Evolutionary conservation across 2,888 invertebrate species (phyloP), one percentile per base, ranked within the genome.

Genomic region (Corbicula japonica): DNA sequence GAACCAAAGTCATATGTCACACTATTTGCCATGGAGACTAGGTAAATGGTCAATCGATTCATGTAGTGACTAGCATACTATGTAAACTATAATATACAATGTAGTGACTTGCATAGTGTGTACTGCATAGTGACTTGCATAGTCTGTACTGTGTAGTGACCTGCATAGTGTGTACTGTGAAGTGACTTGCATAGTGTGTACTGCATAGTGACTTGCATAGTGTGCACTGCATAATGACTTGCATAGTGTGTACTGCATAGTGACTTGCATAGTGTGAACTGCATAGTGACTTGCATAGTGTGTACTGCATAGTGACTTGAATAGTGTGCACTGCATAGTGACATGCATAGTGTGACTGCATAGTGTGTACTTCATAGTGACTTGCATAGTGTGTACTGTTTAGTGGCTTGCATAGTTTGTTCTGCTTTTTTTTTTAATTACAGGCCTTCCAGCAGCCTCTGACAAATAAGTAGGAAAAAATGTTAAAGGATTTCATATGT

Each of bases 341-440:
- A 15, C 50, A 26, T 50, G 50, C 50, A n/a, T 50, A 50, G 50
- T 50, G 10, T 50, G 50, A 4, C 26, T 50, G 50, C 60, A 35
- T 60, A 60, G 34, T 34, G 35, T 60, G 60, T 60, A 60, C 60
- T 34, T n/a, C 35, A 35, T 34, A 60, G 35, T 34, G 60, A 60
- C 60, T 60, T 32, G 60, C 60, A 35, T 60, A 60, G 60, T 60
- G 23, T 60, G 34, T 60, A 60, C 60, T 60, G 60, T 34, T 32
- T 50, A 50, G 50, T 50, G 50, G 2, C 50, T 50, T 50, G n/a
- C 50, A 50, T 15, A n/a, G 15, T 18, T 5, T 18, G 50, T 50
- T n/a, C n/a, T n/a, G n/a, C n/a, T n/a, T n/a, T 48, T 48, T 48
- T n/a, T n/a, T 48, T 6, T 12, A 48, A 48, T 12, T 6, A 12